These are phyloP conservation scores for Lontra canadensis DNA, from an alignment of 2,113 vertebrate species.

Conservation along the genomic window DNA sequence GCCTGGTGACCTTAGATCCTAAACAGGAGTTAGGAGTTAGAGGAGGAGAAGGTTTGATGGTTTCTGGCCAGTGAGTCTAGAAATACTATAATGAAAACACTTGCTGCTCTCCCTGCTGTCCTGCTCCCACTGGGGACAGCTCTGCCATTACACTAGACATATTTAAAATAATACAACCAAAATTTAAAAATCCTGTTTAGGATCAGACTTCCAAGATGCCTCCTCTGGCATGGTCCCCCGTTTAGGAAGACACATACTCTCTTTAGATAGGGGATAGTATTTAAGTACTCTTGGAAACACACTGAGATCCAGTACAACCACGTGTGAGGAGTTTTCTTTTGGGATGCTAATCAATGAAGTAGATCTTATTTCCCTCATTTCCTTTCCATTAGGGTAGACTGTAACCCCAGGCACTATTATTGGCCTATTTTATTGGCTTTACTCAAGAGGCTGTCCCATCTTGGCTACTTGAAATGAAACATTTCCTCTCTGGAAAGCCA, in stretches of 20 bases:
- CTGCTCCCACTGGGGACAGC: neutral
- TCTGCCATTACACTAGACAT: neutral
- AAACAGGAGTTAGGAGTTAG: neutral
- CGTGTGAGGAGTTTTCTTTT: conserved; percentile 1
- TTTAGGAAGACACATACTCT: neutral
- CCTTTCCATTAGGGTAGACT: neutral
- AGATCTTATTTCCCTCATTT: conserved; percentile 19
- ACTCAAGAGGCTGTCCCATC: neutral
- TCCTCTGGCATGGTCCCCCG: neutral
- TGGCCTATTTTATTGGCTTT: neutral
- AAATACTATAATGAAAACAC: neutral
- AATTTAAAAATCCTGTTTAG: neutral
- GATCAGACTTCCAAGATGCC: neutral
- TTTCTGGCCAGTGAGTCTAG: neutral
- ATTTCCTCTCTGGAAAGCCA: neutral
- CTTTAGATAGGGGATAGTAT: neutral
- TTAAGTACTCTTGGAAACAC: neutral
- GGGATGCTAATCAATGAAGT: neutral
- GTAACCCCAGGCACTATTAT: neutral
- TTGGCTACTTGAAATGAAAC: conserved; percentile 7
- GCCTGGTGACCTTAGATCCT: neutral
- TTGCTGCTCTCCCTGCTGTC: neutral
- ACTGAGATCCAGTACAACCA: neutral
- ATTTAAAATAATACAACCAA: neutral
- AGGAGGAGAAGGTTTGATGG: neutral